Evolutionary conservation across 2,888 invertebrate species (phyloP), one percentile per base, ranked within the genome.

Genomic region (Calliphora vomitoria): DNA sequence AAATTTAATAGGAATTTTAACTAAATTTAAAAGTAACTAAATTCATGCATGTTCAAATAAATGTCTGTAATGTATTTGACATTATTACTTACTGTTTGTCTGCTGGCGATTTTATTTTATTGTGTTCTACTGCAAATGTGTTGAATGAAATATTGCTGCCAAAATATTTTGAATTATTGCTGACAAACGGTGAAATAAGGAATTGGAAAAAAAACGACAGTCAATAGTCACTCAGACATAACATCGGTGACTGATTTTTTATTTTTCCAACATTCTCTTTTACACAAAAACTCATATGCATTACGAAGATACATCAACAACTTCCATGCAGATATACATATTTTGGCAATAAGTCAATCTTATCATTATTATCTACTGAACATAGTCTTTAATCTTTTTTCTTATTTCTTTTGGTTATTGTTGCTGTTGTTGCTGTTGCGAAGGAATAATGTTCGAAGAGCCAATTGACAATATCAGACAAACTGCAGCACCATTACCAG

Each of bases 341-440:
- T 75, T 81, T 85, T 82, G 85, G 85, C 85, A 85, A 85, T 85
- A 82, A 85, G 71, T 85, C 85, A 85, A 85, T 82, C 76, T 78
- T 66, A 50, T 80, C 76, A 78, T 76, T 74, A 74, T 75, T 64
- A 82, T 60, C 68, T 60, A 15, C 4, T n/a, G 58, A 53, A 74
- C 60, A 69, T 79, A 72, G 41, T 47, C 41, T 75, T 85, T 68
- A 55, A 60, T 47, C 47, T 41, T 44, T 38, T 4, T 68, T 74
- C 13, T 13, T 18, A 8, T 18, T 15, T 62, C 3, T 13, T 13
- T 8, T 44, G 13, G 13, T n/a, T 25, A 8, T 58, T 31, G 47
- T 4, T 11, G 20, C 4, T 11, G 50, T 25, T 25, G 18, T 13
- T 53, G 35, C 18, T 50, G 62, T 55, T 50, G 53, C 58, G 10